These are phyloP conservation scores for Synanthedon tipuliformis DNA, from an alignment of 2,888 invertebrate species.

Conservation along the genomic window DNA sequence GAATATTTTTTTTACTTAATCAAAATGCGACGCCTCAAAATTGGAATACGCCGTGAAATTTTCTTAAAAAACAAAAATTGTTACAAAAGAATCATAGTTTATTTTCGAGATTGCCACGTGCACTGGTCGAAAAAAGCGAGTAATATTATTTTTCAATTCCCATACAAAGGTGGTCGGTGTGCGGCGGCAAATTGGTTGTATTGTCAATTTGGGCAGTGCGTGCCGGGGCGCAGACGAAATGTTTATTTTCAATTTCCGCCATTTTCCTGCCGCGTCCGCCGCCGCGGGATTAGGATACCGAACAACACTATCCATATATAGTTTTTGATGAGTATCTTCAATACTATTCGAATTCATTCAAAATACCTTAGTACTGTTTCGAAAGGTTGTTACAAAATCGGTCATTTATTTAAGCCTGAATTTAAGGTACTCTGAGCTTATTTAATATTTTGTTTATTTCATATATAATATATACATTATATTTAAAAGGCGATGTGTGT, in stretches of 20 bases:
- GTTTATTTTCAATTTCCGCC: slow-evolving; percentile 71
- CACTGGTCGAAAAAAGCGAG: slow-evolving; percentile 50
- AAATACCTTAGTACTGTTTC: too few relatives aligned
- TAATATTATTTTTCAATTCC: slow-evolving; percentile 71
- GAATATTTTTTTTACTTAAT: too few relatives aligned
- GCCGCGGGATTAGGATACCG: slow-evolving; percentile 57
- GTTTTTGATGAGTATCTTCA: slow-evolving; percentile 12
- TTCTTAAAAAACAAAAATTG: neutral
- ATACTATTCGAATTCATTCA: too few relatives aligned
- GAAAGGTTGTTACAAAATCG: too few relatives aligned
- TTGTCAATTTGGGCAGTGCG: slow-evolving; percentile 71
- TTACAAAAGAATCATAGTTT: slow-evolving; percentile 43
- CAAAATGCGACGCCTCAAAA: too few relatives aligned
- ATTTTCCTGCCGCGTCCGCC: slow-evolving; percentile 57
- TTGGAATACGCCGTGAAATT: neutral
- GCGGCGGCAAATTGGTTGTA: slow-evolving; percentile 68
- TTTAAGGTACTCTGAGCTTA: too few relatives aligned
- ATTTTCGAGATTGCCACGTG: slow-evolving; percentile 59
- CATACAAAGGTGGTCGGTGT: slow-evolving; percentile 67
- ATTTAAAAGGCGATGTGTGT: too few relatives aligned
- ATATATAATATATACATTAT: too few relatives aligned
- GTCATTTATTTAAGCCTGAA: too few relatives aligned
- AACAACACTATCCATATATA: slow-evolving; percentile 35
- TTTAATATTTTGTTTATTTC: too few relatives aligned
- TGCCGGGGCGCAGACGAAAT: slow-evolving; percentile 65